Conservation (phyloP, 2,797 vertebrate species). For the Enoplosus armatus region DNA sequence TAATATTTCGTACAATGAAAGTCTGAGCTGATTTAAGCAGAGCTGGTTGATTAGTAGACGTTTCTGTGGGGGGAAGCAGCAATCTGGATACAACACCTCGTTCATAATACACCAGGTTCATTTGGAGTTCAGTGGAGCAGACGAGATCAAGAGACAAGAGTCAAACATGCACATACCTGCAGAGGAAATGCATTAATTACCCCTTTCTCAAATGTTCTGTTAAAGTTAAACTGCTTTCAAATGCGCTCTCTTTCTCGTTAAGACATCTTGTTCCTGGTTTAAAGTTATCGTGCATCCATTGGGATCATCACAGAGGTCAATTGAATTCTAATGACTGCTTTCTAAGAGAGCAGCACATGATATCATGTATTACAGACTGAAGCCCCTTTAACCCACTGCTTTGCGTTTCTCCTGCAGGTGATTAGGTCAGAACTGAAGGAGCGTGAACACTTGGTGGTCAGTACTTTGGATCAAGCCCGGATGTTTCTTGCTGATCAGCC, state of each 20-base stretch:
- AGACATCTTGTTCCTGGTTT: neutral
- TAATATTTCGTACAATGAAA: conserved; percentile 37
- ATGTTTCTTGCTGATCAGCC: conserved; percentile 97
- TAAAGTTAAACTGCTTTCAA: conserved; percentile 6
- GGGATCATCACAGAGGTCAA: neutral
- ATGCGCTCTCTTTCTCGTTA: conserved; percentile 11
- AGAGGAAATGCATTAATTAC: conserved; percentile 56
- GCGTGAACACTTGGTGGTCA: conserved; percentile 91
- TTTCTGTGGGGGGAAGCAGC: conserved; percentile 3
- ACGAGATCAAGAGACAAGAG: conserved; percentile 27
- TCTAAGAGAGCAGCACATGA: neutral
- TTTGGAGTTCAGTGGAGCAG: conserved; percentile 40
- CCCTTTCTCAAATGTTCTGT: conserved; percentile 13
- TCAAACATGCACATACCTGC: conserved; percentile 40
- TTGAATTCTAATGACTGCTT: neutral
- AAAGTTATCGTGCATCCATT: neutral
- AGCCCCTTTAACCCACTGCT: neutral
- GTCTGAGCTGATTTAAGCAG: conserved; percentile 36
- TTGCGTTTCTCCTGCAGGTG: conserved; percentile 78
- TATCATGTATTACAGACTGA: neutral
- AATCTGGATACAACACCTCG: conserved; percentile 12
- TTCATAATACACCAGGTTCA: conserved; percentile 47
- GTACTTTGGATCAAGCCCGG: conserved; percentile 93
- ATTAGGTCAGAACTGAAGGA: conserved; percentile 92
- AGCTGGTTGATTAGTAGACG: conserved; percentile 27